Base-by-base conservation (phyloP, 2,888 invertebrate species). In the Epinotia brunnichana region DNA sequence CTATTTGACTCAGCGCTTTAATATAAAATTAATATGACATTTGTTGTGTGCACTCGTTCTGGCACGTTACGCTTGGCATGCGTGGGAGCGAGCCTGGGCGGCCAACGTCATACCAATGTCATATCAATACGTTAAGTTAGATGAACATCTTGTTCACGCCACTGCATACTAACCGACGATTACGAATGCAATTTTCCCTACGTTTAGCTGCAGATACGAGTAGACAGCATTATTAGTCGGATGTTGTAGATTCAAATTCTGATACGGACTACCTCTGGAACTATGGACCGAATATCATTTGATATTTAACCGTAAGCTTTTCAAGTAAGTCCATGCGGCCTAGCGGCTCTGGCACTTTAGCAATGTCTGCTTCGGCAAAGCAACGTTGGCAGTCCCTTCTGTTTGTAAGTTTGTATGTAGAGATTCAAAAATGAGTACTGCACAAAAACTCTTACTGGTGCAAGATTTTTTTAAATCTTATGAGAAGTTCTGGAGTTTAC, bases 121-220 rank as follows among this genome's bases (percentile, higher is more conserved):
- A 48, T 15, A 48, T 48, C 4, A n/a, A 48, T 48, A n/a, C 15
- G n/a, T 48, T n/a, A 48, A 48, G n/a, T n/a, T n/a, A 48, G 48
- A 48, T n/a, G 13, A 13, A 48, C 48, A n/a, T n/a, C 5, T 48
- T 48, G 29, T 19, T 56, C 67, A 74, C 71, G 51, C 72, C 44
- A 48, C 61, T 77, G 87, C 82, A 85, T 87, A 82, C 78, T 76
- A 81, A 84, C 74, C 13, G 10, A 59, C 9, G 57, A 29, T 17
- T 59, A 59, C 9, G 57, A 29, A 19, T 68, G 57, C 35, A 48
- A 19, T 68, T 48, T 41, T 44, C 41, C 13, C 15, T 35, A 9
- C 4, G 17, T 29, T 35, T 41, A 39, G 21, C n/a, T 66, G 17
- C n/a, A 13, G 44, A 17, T 51, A n/a, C n/a, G n/a, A n/a, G n/a